phyloP scores from a whole-genome alignment of 2,888 invertebrate species.

The Beris morrisii region DNA sequence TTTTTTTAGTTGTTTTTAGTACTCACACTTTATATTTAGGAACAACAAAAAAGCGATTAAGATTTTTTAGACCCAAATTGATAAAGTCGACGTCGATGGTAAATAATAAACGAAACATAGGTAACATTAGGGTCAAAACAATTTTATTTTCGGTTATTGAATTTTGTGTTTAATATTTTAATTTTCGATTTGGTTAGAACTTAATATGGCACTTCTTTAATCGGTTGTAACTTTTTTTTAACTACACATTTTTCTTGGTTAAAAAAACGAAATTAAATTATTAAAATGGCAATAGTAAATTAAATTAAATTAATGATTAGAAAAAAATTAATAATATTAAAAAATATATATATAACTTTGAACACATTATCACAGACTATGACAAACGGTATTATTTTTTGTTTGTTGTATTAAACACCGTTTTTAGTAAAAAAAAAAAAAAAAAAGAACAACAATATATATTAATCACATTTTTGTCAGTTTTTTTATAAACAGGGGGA shows the following conservation, averaged over 20 bases:
- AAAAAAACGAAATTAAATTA: not conserved
- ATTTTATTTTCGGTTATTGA: too few relatives aligned
- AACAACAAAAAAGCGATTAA: slow-evolving; percentile 4
- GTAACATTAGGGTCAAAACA: not conserved
- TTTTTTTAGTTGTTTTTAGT: slow-evolving; percentile 11
- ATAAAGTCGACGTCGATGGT: too few relatives aligned
- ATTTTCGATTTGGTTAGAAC: too few relatives aligned
- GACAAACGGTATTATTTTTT: not conserved
- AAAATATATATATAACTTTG: slow-evolving; percentile 1
- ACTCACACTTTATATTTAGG: slow-evolving; percentile 28
- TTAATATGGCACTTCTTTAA: too few relatives aligned
- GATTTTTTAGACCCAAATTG: too few relatives aligned
- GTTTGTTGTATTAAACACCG: not conserved
- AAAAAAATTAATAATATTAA: not conserved
- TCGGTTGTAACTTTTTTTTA: too few relatives aligned
- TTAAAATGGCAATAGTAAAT: not conserved
- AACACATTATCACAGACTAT: slow-evolving; percentile 24
- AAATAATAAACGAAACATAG: slow-evolving; percentile 16
- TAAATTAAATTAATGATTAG: too few relatives aligned
- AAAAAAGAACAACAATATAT: too few relatives aligned
- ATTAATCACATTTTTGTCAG: too few relatives aligned
- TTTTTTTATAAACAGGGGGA: too few relatives aligned
- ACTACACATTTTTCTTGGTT: too few relatives aligned
- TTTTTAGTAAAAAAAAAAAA: not conserved
- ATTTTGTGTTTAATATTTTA: too few relatives aligned